Evolutionary conservation across 2,797 vertebrate genomes (phyloP).

Genomic region (Momotus momota): DNA sequence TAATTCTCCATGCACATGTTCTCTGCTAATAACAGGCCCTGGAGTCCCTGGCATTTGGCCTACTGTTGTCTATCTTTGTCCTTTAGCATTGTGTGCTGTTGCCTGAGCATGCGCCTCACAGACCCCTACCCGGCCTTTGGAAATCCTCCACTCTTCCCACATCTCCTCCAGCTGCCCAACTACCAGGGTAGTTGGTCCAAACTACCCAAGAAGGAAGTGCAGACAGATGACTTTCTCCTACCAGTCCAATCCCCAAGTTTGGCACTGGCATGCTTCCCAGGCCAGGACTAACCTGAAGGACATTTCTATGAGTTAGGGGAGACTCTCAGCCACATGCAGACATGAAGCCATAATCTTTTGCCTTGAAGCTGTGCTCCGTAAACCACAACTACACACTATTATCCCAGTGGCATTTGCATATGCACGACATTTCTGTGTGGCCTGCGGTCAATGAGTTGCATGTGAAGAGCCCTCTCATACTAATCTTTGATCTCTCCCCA

Average conservation of each 20-base stretch:
- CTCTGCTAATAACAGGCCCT: neutral
- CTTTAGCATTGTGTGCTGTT: neutral
- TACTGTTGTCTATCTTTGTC: conserved; percentile 44
- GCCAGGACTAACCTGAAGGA: neutral
- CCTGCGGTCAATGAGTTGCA: neutral
- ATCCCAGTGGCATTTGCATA: neutral
- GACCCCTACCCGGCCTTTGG: neutral
- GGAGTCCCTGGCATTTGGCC: conserved; percentile 36
- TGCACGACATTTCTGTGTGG: fast-evolving
- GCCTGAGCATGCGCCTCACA: neutral
- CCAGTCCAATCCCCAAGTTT: neutral
- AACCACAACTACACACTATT: fast-evolving
- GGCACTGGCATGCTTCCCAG: neutral
- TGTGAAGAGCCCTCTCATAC: neutral
- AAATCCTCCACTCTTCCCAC: neutral
- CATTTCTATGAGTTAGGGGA: neutral
- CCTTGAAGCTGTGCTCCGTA: fast-evolving
- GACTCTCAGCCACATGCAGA: neutral
- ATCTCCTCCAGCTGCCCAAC: neutral
- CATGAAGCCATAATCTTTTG: neutral
- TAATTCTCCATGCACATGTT: conserved; percentile 43
- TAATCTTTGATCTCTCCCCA: neutral
- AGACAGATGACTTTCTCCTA: neutral
- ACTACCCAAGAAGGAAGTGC: neutral
- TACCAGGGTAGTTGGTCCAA: fast-evolving